These are phyloP conservation scores for Torymus aiolomorphi DNA, from an alignment of 2,888 invertebrate species.

Conservation along the genomic window DNA sequence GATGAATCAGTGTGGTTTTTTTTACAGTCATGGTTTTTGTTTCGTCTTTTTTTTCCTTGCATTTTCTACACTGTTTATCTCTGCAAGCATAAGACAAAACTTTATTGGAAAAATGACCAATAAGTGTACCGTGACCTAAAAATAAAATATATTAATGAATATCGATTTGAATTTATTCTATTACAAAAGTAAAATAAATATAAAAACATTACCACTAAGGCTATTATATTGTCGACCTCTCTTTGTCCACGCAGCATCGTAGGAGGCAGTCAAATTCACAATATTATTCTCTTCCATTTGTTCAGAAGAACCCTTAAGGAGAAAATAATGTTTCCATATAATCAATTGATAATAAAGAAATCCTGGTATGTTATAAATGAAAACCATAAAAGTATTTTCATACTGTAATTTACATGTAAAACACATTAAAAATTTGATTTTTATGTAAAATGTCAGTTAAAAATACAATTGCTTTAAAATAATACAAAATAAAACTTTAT, in stretches of 20 bases:
- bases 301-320: not conserved
- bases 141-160: not conserved
- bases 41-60: slow-evolving; percentile 2
- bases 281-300: not conserved
- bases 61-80: slow-evolving; percentile 12
- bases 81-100: slow-evolving; percentile 19
- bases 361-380: too few species aligned
- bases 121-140: slow-evolving; percentile 4
- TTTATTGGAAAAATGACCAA: slow-evolving; percentile 22
- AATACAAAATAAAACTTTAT: too few species aligned
- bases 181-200: not conserved
- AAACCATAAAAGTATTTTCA: too few species aligned
- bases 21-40: slow-evolving; percentile 29
- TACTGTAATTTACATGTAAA: too few species aligned
- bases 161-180: not conserved
- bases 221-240: slow-evolving; percentile 28
- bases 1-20: slow-evolving; percentile 26
- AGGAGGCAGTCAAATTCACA: slow-evolving; percentile 5
- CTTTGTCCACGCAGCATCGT: slow-evolving; percentile 29
- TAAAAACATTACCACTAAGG: slow-evolving; percentile 1
- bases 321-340: not conserved
- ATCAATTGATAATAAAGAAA: too few species aligned
- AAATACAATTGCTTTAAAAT: too few species aligned
- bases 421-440: too few species aligned
- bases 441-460: too few species aligned